Conservation (phyloP, 2,113 vertebrate species). For the Trogon melanurus region DNA sequence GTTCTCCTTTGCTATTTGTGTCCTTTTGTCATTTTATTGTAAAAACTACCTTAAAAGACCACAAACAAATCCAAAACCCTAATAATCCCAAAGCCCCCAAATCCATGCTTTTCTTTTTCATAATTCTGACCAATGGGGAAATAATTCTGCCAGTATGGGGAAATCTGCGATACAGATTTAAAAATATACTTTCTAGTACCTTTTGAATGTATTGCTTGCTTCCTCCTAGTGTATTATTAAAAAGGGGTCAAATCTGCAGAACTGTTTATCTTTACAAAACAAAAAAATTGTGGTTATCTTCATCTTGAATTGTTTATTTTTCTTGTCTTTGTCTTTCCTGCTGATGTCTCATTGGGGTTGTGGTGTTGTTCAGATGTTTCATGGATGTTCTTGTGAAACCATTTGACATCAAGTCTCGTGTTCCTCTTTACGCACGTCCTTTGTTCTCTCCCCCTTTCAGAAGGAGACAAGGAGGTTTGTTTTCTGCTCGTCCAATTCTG, state of each 20-base stretch:
- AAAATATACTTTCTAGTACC: neutral
- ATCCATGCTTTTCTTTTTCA: neutral
- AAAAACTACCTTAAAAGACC: neutral
- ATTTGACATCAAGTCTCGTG: neutral
- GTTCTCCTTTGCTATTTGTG: neutral
- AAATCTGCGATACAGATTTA: neutral
- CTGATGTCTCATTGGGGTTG: neutral
- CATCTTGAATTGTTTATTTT: slow-evolving; percentile 19
- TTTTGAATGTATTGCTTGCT: neutral
- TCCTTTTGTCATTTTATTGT: neutral
- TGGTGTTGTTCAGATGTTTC: neutral
- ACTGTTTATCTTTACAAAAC: neutral
- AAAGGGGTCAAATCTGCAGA: neutral
- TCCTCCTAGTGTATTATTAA: neutral
- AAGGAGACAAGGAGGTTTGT: neutral
- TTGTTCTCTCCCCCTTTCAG: neutral
- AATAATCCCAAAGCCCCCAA: neutral
- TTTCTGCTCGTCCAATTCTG: neutral
- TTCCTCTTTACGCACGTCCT: neutral
- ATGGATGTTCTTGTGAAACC: neutral
- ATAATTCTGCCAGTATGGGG: neutral
- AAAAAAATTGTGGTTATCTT: slow-evolving; percentile 38
- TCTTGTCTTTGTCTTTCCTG: neutral
- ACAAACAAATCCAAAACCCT: neutral
- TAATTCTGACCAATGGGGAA: neutral